A percentile compares a stretch with the other conserved stretches of the same genome.
phyloP scores from a whole-genome alignment of 2,888 invertebrate genomes.

The Drosophila formosana region DNA sequence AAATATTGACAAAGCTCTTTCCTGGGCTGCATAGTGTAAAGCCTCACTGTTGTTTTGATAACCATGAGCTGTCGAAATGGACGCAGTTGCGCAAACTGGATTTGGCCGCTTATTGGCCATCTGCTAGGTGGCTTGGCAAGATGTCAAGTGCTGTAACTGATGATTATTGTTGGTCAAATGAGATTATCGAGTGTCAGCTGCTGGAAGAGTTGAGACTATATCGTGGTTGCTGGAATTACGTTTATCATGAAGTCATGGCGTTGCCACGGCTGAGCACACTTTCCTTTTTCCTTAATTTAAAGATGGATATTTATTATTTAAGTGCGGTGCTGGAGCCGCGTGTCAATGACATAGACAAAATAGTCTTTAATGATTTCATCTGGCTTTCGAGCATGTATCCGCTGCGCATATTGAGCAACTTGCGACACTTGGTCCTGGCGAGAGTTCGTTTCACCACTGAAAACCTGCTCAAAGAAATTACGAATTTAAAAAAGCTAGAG shows the following conservation, averaged over 20 bases:
- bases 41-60: background rate
- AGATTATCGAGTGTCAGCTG: background rate
- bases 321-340: constrained; percentile 4
- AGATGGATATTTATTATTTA: background rate
- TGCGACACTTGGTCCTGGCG: constrained; percentile 16
- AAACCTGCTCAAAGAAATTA: constrained; percentile 1
- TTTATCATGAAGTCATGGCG: background rate
- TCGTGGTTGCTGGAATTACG: too few relatives aligned
- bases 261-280: constrained; percentile 24
- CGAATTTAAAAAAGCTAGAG: constrained; percentile 11
- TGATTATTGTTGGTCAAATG: too few relatives aligned
- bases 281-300: background rate
- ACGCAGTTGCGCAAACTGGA: constrained; percentile 22
- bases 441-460: background rate
- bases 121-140: too few relatives aligned
- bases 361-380: constrained; percentile 11
- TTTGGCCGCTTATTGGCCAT: background rate
- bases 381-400: background rate
- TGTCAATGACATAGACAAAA: background rate
- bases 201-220: constrained; percentile 22
- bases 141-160: too few relatives aligned
- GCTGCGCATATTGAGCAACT: background rate
- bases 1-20: constrained; percentile 18
- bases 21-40: background rate
- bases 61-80: background rate